Conservation (phyloP, 1,140 invertebrate species). For the Drosophila navojoa region DNA sequence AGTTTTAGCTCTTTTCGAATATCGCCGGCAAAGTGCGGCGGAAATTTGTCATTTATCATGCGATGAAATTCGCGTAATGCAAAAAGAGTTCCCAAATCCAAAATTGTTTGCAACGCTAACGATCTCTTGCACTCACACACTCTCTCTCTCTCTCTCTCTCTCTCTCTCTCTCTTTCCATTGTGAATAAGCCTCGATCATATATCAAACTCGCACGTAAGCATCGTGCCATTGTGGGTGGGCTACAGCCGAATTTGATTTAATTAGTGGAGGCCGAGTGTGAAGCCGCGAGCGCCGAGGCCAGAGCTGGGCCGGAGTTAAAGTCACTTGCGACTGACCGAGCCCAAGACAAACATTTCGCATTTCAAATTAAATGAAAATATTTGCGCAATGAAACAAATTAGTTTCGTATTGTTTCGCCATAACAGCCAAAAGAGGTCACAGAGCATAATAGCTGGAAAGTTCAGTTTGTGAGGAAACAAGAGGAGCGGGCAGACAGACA, state of each 20-base stretch:
- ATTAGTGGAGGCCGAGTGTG: conserved; percentile 53
- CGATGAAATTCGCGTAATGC: conserved; percentile 62
- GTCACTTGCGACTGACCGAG: conserved; percentile 9
- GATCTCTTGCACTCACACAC: conserved; percentile 18
- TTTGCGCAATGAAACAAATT: conserved; percentile 57
- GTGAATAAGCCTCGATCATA: conserved; percentile 50
- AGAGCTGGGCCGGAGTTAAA: conserved; percentile 5
- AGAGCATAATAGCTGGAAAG: neutral
- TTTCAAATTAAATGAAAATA: conserved; percentile 70
- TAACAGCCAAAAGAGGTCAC: neutral
- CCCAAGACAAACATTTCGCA: conserved; percentile 55
- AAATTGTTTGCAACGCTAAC: conserved; percentile 36
- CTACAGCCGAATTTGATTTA: conserved; percentile 54
- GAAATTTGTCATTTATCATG: conserved; percentile 80
- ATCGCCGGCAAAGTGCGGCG: conserved; percentile 62
- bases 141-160: neutral
- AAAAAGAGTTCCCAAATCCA: conserved; percentile 28
- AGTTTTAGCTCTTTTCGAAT: conserved; percentile 28
- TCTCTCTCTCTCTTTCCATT: neutral
- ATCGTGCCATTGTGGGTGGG: conserved; percentile 65
- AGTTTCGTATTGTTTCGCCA: conserved; percentile 28
- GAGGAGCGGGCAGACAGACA: too few relatives aligned
- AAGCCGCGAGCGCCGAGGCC: neutral
- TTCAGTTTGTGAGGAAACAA: neutral
- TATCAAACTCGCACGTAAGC: conserved; percentile 78